phyloP scores from a whole-genome alignment of 2,113 vertebrate genomes.

The Martes martes region DNA sequence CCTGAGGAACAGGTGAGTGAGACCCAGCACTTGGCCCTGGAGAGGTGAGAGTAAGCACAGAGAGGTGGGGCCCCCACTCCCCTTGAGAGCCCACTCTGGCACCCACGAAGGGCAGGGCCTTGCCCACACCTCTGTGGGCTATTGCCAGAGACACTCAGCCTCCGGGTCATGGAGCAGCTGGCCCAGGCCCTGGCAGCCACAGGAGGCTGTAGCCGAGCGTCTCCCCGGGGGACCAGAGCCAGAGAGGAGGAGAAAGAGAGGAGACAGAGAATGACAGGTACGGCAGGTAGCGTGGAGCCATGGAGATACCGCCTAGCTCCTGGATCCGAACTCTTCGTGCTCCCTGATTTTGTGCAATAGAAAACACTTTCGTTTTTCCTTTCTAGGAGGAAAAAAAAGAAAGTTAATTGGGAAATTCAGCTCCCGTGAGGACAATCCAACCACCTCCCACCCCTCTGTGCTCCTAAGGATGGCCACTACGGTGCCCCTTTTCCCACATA shows the following conservation, averaged over 20 bases:
- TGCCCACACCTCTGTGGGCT: neutral
- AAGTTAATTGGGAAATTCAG: neutral
- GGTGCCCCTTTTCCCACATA: accelerated
- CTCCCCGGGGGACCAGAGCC: neutral
- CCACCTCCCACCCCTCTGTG: accelerated
- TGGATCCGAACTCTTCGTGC: neutral
- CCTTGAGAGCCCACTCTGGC: accelerated
- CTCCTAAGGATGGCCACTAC: accelerated
- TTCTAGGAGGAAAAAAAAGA: neutral
- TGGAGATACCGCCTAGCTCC: accelerated
- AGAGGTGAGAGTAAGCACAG: neutral
- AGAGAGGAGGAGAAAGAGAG: neutral
- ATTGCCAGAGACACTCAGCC: accelerated
- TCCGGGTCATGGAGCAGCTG: accelerated
- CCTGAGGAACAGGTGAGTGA: too few relatives aligned
- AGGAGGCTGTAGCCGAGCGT: neutral
- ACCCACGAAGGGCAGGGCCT: neutral
- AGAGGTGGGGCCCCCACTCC: neutral
- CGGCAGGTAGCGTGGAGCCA: accelerated
- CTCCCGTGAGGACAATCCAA: accelerated
- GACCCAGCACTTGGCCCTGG: too few relatives aligned
- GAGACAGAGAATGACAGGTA: too few relatives aligned
- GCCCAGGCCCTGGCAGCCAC: neutral
- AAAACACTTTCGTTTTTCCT: neutral
- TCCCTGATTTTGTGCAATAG: too few relatives aligned